Conservation (phyloP, 1,140 invertebrate genomes). For the Polypedilum pembai region DNA sequence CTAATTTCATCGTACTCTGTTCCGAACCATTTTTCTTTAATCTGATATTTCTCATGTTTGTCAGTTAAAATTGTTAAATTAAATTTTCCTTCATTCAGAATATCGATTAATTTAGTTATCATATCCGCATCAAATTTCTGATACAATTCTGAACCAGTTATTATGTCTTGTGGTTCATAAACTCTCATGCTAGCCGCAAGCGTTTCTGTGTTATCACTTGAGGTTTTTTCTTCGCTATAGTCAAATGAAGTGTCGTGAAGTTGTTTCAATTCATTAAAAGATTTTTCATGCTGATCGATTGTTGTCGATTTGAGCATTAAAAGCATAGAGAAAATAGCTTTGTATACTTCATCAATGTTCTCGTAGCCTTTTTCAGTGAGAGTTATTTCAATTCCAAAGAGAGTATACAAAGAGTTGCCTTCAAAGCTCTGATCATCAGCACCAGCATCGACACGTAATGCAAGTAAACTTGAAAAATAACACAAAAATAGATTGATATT, state of each 20-base stretch:
- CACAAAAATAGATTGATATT: conserved; percentile 24
- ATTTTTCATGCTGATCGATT: conserved; percentile 49
- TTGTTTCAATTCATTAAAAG: conserved; percentile 44
- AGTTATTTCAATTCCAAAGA: conserved; percentile 66
- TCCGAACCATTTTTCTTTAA: conserved; percentile 44
- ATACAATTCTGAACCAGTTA: conserved; percentile 65
- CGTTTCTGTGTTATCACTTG: conserved; percentile 68
- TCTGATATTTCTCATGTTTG: conserved; percentile 39
- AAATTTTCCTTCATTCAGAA: conserved; percentile 61
- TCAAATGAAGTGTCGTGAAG: conserved; percentile 65
- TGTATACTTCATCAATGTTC: conserved; percentile 61
- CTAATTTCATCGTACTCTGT: conserved; percentile 56
- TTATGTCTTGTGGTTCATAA: conserved; percentile 67
- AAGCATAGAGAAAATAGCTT: conserved; percentile 64
- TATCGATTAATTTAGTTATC: conserved; percentile 57
- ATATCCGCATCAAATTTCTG: conserved; percentile 68
- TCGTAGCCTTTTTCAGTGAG: conserved; percentile 72
- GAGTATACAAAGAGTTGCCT: conserved; percentile 60
- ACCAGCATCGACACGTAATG: conserved; percentile 66
- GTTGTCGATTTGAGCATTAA: conserved; percentile 52
- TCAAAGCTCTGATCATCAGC: conserved; percentile 68
- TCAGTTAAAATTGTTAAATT: conserved; percentile 64
- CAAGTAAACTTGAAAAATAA: conserved; percentile 60
- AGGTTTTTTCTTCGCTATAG: conserved; percentile 58
- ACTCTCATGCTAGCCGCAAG: conserved; percentile 71